Conservation (phyloP, 2,888 invertebrate genomes). For the Hesperia comma region DNA sequence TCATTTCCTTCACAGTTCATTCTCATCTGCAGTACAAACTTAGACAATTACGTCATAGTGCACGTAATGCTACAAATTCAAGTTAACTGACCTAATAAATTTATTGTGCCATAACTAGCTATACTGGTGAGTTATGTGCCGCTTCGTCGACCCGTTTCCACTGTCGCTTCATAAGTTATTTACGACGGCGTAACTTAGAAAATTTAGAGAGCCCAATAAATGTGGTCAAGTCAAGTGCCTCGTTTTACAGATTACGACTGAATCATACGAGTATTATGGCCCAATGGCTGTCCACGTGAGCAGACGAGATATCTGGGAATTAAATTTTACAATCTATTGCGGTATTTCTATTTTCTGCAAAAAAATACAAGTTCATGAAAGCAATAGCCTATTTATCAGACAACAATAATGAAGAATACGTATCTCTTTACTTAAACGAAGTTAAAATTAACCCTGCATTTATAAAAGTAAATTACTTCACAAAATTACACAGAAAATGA, state of each 20-base stretch:
- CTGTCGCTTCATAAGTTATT: constrained; percentile 46
- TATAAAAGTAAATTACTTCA: too few species aligned
- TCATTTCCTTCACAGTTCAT: constrained; percentile 46
- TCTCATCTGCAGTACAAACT: constrained; percentile 48
- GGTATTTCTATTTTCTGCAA: too few species aligned
- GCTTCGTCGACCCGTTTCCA: constrained; percentile 54
- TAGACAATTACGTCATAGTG: constrained; percentile 54
- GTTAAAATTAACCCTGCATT: too few species aligned
- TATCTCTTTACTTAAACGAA: too few species aligned
- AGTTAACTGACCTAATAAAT: constrained; percentile 79
- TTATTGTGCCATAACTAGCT: constrained; percentile 77
- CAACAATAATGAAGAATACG: too few species aligned
- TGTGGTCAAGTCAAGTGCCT: constrained; percentile 20
- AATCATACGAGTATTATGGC: too few species aligned
- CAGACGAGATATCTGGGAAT: background rate
- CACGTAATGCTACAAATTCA: constrained; percentile 67
- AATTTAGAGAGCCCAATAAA: constrained; percentile 35
- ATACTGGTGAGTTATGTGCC: constrained; percentile 69
- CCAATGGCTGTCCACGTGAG: background rate
- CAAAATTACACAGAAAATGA: too few species aligned
- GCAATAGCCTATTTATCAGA: too few species aligned
- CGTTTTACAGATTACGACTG: constrained; percentile 24
- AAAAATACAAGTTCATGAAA: too few species aligned
- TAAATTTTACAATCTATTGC: constrained; percentile 3
- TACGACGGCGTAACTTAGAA: constrained; percentile 37